phyloP scores from a whole-genome alignment of 1,140 invertebrate species.

The Ceratina calcarata region DNA sequence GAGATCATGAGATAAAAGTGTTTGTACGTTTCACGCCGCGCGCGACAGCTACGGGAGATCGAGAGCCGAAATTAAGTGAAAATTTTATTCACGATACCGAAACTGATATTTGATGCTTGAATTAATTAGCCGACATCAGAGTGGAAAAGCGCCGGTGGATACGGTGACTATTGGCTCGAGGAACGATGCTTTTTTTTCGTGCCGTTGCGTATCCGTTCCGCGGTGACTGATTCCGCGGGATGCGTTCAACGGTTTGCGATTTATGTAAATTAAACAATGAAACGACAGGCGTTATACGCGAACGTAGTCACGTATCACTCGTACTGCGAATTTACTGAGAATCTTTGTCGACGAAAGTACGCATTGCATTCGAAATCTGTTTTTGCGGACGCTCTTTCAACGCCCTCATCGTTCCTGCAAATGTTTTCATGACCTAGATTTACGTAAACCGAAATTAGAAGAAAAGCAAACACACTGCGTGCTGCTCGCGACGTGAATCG shows the following conservation, averaged over 20 bases:
- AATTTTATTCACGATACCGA: background rate
- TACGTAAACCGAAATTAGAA: background rate
- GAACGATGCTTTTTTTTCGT: background rate
- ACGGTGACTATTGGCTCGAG: background rate
- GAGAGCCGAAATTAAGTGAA: background rate
- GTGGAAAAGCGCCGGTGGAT: background rate
- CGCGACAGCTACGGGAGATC: too few relatives aligned
- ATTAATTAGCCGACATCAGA: background rate
- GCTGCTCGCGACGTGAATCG: background rate
- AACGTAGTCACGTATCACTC: background rate
- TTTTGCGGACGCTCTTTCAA: background rate
- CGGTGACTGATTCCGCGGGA: background rate
- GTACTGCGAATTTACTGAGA: background rate
- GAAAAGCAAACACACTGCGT: background rate
- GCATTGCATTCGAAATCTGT: background rate
- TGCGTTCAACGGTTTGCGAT: background rate
- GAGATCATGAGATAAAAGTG: too few relatives aligned
- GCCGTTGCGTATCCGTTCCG: background rate
- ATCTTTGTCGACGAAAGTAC: background rate
- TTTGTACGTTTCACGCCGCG: background rate
- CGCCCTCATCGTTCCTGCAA: too few relatives aligned
- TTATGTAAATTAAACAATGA: background rate
- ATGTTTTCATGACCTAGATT: background rate
- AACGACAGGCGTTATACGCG: too few relatives aligned
- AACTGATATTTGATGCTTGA: background rate